Base-by-base conservation (phyloP, 92 coral and sea anemone genomes). In the Epizoanthus rinbou region DNA sequence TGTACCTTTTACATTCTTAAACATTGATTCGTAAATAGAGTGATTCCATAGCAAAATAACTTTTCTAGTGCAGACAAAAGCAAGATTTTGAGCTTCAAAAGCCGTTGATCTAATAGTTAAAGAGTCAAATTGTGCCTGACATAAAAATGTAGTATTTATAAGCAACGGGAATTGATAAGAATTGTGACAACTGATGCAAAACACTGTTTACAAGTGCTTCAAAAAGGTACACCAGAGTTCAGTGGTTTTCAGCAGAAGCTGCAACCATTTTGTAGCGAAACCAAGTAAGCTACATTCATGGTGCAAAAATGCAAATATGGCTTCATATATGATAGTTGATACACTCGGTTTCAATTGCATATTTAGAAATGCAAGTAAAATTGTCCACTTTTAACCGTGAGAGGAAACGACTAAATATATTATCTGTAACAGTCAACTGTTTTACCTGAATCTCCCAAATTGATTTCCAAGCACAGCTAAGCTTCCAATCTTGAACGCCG, bases 251-350 rank as follows among this genome's bases (percentile, higher is more conserved):
- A 60, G 50, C 60, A 19, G 45, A 33, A 28, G n/a, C 52, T 21
- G 8, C 56, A 37, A 47, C 23, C 13, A 58, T 37, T 37, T 37
- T 37, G 43, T 37, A 37, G 43, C 43, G 43, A 37, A 37, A 28
- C 33, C 41, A 43, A 43, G 50, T 5, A 43, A 43, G 9, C 59
- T 67, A 7, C 53, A 17, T 50, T 22, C 69, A 33, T 60, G 35
- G 37, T 59, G 3, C 41, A 56, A 78, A 78, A 62, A 78, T 78
- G 43, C 71, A 78, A 63, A 78, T 78, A 16, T 22, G 54, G 16
- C 54, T 50, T 43, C 47, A 50, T 11, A 10, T 50, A 10, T 50
- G 54, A 10, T 37, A 37, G 43, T 37, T 37, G 3, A 35, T 47
- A 50, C 54, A 47, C 11, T 47, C 54, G 54, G 10, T 21, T 33